These are phyloP conservation scores for Emydoidea blandingii DNA, from an alignment of 2,797 vertebrate species.

Conservation along the genomic window DNA sequence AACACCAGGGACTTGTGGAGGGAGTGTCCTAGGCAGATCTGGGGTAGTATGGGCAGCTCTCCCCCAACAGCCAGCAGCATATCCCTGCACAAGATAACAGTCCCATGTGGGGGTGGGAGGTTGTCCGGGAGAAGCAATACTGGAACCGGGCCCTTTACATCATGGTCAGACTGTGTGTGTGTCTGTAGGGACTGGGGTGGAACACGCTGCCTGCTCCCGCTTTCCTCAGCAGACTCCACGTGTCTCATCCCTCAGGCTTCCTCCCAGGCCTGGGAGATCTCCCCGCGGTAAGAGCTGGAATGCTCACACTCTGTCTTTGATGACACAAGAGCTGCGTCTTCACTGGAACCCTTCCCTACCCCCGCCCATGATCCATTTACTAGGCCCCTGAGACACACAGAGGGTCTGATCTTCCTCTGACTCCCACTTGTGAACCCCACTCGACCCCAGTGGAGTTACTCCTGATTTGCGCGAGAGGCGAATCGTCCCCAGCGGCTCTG, in stretches of 20 bases:
- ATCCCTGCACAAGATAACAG: no score
- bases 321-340: not conserved
- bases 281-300: fast-evolving
- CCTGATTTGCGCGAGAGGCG: not conserved
- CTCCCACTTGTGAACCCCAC: fast-evolving
- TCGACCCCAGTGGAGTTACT: fast-evolving
- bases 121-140: no score
- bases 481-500: fast-evolving
- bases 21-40: not conserved
- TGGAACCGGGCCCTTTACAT: no score
- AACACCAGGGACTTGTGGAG: no score
- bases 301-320: not conserved
- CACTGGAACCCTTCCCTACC: no score
- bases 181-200: fast-evolving
- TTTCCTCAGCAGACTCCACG: fast-evolving
- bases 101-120: no score
- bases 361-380: no score
- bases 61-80: no score
- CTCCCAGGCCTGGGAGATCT: fast-evolving
- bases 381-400: not conserved
- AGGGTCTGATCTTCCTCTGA: fast-evolving
- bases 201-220: not conserved
- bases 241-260: fast-evolving
- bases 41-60: not conserved
- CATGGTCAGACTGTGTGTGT: not conserved